phyloP scores from a whole-genome alignment of 2,113 vertebrate genomes.

The Tupaia tana region DNA sequence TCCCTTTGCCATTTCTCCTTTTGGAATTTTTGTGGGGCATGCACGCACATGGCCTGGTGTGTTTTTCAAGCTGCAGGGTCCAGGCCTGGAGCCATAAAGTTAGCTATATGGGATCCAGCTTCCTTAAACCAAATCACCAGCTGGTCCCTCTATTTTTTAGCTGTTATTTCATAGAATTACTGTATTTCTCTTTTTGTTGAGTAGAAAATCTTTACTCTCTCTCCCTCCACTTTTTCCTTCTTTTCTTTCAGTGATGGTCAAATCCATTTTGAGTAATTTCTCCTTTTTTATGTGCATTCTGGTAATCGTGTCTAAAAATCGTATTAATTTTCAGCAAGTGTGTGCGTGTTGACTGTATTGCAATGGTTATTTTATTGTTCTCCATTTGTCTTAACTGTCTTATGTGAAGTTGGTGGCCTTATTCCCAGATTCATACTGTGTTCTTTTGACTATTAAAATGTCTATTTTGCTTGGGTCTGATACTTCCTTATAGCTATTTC shows the following conservation, averaged over 20 bases:
- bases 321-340: conserved; percentile 74
- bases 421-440: conserved; percentile 85
- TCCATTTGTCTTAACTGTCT: conserved; percentile 79
- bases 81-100: too few species aligned
- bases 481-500: conserved; percentile 74
- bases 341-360: conserved; percentile 72
- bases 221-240: background rate
- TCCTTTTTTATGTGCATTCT: conserved; percentile 68
- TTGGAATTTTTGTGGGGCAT: too few species aligned
- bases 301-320: conserved; percentile 77
- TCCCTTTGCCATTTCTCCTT: too few species aligned
- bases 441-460: conserved; percentile 83
- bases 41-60: too few species aligned
- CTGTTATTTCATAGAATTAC: background rate
- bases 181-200: conserved; percentile 31
- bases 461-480: conserved; percentile 81
- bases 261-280: conserved; percentile 50
- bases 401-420: conserved; percentile 84
- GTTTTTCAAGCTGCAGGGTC: too few species aligned
- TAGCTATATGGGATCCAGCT: too few species aligned
- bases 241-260: conserved; percentile 1
- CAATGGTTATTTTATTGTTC: conserved; percentile 83
- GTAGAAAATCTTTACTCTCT: conserved; percentile 8
- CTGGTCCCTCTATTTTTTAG: background rate
- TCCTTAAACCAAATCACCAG: too few species aligned